Conservation (phyloP, 2,797 vertebrate genomes). For the Siniperca scherzeri region DNA sequence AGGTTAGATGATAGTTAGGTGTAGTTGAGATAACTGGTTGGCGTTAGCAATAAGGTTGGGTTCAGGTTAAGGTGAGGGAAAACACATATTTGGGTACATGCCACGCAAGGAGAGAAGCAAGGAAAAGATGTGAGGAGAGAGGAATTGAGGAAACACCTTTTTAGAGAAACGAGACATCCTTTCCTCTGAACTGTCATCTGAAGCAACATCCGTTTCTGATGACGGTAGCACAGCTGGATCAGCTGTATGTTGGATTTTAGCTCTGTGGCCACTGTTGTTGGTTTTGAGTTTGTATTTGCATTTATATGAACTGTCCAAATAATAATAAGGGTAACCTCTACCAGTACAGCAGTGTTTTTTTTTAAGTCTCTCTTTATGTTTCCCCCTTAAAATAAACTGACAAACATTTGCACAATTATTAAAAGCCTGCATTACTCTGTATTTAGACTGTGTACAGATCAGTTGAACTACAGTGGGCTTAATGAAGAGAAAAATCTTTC, state of each 20-base stretch:
- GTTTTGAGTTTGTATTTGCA: not conserved
- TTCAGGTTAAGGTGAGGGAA: not conserved
- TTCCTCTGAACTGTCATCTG: not conserved
- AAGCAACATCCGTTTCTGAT: not conserved
- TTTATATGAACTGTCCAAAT: conserved; percentile 11
- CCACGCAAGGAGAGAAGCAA: no score
- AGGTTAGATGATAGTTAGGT: not conserved
- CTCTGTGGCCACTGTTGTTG: not conserved
- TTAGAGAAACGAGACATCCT: not conserved
- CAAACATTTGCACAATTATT: not conserved
- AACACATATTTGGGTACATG: not conserved
- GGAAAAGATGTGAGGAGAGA: not conserved
- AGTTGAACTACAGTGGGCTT: not conserved
- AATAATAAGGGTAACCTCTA: not conserved
- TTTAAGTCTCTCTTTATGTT: not conserved
- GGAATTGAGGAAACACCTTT: not conserved
- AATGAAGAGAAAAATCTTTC: not conserved
- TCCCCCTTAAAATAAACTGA: not conserved
- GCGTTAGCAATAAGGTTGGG: no score
- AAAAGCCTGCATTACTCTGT: not conserved
- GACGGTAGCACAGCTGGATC: not conserved
- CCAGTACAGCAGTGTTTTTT: not conserved
- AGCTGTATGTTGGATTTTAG: conserved; percentile 5
- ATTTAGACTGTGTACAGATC: not conserved
- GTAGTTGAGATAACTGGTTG: not conserved